phyloP scores from a whole-genome alignment of 2,113 vertebrate species.

The Platysternon megacephalum region DNA sequence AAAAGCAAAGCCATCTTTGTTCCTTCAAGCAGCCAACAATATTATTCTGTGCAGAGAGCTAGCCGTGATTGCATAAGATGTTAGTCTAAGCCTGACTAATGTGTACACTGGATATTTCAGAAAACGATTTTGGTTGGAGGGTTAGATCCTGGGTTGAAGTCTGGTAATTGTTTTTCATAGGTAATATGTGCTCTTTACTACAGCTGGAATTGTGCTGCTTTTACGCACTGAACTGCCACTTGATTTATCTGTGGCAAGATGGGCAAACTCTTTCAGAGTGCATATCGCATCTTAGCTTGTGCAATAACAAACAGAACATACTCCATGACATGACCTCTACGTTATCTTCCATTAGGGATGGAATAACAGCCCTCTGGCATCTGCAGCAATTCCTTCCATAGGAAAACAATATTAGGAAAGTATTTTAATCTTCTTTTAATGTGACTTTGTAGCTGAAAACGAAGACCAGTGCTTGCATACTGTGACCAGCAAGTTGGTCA shows the following conservation, averaged over 20 bases:
- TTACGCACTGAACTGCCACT: background rate
- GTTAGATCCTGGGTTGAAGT: background rate
- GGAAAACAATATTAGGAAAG: background rate
- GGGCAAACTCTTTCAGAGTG: background rate
- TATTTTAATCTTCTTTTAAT: background rate
- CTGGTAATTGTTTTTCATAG: background rate
- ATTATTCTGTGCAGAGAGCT: background rate
- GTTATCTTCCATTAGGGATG: background rate
- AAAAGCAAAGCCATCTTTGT: background rate
- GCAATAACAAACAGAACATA: background rate
- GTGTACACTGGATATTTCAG: background rate
- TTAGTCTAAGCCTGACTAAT: background rate
- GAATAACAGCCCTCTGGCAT: background rate
- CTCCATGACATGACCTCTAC: background rate
- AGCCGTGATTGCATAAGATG: background rate
- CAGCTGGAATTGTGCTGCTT: background rate
- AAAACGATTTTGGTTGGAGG: background rate
- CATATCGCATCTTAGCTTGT: background rate
- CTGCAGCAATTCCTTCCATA: background rate
- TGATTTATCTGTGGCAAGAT: background rate
- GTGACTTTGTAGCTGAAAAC: background rate
- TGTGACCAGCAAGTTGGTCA: background rate
- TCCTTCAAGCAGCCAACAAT: background rate
- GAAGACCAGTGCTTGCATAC: background rate
- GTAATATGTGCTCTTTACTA: background rate